Percentiles rank a stretch among this genome's conserved stretches.
These are phyloP conservation scores for Atherinomorus stipes DNA, from an alignment of 2,113 vertebrate genomes.

Conservation along the genomic window DNA sequence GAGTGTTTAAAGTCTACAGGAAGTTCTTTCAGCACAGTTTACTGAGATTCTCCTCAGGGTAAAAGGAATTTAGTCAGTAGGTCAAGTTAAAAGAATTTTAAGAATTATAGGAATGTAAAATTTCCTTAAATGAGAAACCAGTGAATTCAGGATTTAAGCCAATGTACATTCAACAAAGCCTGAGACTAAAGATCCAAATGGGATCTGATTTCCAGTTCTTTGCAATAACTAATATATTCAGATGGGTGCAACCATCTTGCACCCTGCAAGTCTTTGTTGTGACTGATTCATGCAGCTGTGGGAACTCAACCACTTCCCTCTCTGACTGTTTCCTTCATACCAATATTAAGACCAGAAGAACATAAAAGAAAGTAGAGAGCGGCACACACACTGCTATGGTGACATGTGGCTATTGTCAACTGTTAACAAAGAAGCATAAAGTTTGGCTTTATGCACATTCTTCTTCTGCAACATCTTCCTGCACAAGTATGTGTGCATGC, in stretches of 20 bases:
- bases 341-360: not conserved
- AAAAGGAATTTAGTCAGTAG: slow-evolving; percentile 28
- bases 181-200: slow-evolving; percentile 5
- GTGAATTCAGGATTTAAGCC: slow-evolving; percentile 16
- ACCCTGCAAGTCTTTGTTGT: not conserved
- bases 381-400: not conserved
- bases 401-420: slow-evolving; percentile 8
- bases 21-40: slow-evolving; percentile 38
- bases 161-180: slow-evolving; percentile 34
- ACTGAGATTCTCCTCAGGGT: slow-evolving; percentile 14
- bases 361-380: not conserved
- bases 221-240: too few relatives aligned
- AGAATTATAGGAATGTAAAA: not conserved
- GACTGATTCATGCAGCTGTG: not conserved
- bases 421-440: not conserved
- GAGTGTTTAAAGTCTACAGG: slow-evolving; percentile 74
- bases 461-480: not conserved
- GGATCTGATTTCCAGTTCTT: not conserved
- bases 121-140: not conserved
- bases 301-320: not conserved
- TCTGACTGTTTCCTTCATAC: not conserved
- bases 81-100: not conserved
- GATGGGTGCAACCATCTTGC: not conserved
- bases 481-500: not conserved
- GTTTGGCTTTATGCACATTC: not conserved